phyloP scores from a whole-genome alignment of 1,140 invertebrate genomes.

The Pseudomyrmex gracilis region DNA sequence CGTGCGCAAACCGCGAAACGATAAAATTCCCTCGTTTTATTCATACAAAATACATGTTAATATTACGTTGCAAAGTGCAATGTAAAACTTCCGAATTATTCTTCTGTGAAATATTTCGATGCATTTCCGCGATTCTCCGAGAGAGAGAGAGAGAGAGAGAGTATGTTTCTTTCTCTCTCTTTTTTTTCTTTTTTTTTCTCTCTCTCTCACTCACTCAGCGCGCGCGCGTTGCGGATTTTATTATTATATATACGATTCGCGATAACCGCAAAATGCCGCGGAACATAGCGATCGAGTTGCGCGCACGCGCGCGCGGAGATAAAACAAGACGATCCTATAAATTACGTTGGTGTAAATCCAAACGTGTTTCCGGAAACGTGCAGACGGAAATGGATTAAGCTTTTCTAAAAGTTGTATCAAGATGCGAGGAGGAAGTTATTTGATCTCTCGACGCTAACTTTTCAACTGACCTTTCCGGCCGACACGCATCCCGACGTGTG shows the following conservation, averaged over 20 bases:
- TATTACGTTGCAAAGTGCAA: neutral
- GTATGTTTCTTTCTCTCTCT: neutral
- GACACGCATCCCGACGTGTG: constrained; percentile 59
- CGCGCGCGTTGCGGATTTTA: constrained; percentile 17
- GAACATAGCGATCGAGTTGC: constrained; percentile 19
- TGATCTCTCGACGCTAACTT: constrained; percentile 67
- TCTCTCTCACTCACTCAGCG: no score
- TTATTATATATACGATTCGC: constrained; percentile 27
- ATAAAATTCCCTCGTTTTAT: no score
- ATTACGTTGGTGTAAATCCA: constrained; percentile 68
- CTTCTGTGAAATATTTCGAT: constrained; percentile 35
- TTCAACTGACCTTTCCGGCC: constrained; percentile 59
- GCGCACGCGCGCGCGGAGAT: constrained; percentile 28
- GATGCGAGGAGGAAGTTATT: constrained; percentile 64
- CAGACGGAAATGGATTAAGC: constrained; percentile 71
- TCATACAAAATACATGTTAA: neutral
- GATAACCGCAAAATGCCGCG: constrained; percentile 30
- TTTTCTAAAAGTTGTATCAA: constrained; percentile 69
- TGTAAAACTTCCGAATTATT: constrained; percentile 30
- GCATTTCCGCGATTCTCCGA: constrained; percentile 45
- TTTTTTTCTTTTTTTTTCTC: neutral
- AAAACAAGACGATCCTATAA: constrained; percentile 65
- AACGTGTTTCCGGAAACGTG: constrained; percentile 50
- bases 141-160: neutral
- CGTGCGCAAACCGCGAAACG: no score